Evolutionary conservation across 2,797 vertebrate genomes (phyloP), one percentile per base, ranked within the genome.

Genomic region (Xiphophorus birchmanni): DNA sequence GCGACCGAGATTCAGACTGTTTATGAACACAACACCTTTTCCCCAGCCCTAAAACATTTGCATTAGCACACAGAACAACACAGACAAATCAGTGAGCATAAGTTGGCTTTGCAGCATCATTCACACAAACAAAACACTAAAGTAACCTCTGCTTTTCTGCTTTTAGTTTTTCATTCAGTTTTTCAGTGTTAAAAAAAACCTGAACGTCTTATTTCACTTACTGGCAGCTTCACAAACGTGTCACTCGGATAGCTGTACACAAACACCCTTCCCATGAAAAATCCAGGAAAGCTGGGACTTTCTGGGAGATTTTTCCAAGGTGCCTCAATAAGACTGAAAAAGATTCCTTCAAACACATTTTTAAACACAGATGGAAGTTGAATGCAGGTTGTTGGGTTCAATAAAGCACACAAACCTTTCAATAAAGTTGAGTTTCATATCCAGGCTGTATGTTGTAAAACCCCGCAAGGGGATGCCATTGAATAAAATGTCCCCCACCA

Each of bases 401-500:
- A 87, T 84, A 69, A 87, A 80, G 81, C 11, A 5, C 40, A 92
- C 96, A 73, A 88, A 99, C 98, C 97, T 97, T 85, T 97, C 94
- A 83, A 99, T 96, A 90, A 99, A 99, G 88, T 84, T 90, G 73
- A 96, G 92, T 85, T 97, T 97, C 98, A 99, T 98, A 87, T 99
- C 98, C 92, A 99, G 93, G 88, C 96, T 97, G 94, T 99, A 98
- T 87, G 97, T 98, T 90, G 91, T 97, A 92, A 99, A 99, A 86
- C 97, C 95, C 87, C 94, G 95, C 93, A 99, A 87, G 77, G 97
- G 96, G 9, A 86, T 93, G 71, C 96, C 90, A 91, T 99, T 97
- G 89, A 99, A 93, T 89, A 97, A 96, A 94, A 99, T 87, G 67
- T 99, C 96, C 79, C 98, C 98, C 87, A 98, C 96, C 73, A 99